phyloP scores from a whole-genome alignment of 1,140 invertebrate genomes.

The Lethocerus indicus region DNA sequence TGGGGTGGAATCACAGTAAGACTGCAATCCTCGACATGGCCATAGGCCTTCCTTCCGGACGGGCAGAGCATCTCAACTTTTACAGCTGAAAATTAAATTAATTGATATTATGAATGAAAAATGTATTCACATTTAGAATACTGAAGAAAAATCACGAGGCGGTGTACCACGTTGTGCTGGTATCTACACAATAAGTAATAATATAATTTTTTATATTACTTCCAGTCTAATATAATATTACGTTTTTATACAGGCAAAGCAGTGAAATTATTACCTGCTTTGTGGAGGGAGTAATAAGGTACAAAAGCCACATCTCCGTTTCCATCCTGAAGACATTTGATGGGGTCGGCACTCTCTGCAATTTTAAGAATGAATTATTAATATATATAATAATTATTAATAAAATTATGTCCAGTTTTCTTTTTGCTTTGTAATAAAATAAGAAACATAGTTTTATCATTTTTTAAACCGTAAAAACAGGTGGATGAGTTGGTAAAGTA shows the following conservation, averaged over 20 bases:
- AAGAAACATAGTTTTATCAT: not conserved
- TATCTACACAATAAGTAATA: not conserved
- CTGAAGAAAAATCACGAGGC: not conserved
- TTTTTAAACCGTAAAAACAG: not conserved
- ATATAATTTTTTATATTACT: not conserved
- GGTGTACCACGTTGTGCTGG: not conserved
- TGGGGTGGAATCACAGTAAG: conserved; percentile 1
- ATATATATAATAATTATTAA: not conserved
- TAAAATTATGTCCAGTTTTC: not conserved
- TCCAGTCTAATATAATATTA: not conserved
- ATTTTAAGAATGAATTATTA: conserved; percentile 15
- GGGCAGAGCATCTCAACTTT: not conserved
- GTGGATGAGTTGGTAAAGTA: not conserved
- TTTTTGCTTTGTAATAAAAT: not conserved
- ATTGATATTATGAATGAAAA: not conserved
- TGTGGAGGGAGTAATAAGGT: conserved; percentile 12
- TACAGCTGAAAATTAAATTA: not conserved
- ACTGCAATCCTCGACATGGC: not conserved
- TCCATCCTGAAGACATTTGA: conserved; percentile 40
- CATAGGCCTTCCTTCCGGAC: not conserved
- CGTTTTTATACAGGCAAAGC: not conserved
- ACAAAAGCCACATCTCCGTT: conserved; percentile 47
- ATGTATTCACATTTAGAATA: not conserved
- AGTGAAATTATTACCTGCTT: conserved; percentile 7
- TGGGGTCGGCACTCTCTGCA: conserved; percentile 18